A percentile compares a stretch with the other conserved stretches of the same genome.
phyloP scores from a whole-genome alignment of 2,888 invertebrate genomes.

The Ferdinandea cuprea region DNA sequence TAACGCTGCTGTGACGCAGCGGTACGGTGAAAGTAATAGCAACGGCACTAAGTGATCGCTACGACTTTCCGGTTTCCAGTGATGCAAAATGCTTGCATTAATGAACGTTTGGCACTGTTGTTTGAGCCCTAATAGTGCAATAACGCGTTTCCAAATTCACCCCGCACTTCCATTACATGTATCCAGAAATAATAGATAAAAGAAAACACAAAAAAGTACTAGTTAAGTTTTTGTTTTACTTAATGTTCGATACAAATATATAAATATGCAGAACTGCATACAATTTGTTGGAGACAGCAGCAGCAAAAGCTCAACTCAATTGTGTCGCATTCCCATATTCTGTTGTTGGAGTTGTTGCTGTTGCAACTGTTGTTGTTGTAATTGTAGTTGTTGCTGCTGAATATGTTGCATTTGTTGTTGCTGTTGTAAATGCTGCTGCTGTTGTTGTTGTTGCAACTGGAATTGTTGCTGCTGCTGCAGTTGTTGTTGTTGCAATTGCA shows the following conservation, averaged over 20 bases:
- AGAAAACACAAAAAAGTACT: no score
- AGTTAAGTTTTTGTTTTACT: neutral
- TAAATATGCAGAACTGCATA: neutral
- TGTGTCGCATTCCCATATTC: constrained; percentile 80
- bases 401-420: constrained; percentile 67
- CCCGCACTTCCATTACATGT: neutral
- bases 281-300: constrained; percentile 6
- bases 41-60: no score
- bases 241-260: neutral
- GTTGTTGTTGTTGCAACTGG: constrained; percentile 76
- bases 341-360: constrained; percentile 77
- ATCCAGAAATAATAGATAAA: no score
- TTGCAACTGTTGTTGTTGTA: constrained; percentile 76
- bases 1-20: no score
- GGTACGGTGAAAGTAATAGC: no score
- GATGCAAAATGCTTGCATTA: no score
- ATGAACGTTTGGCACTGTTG: no score
- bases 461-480: constrained; percentile 74
- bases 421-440: constrained; percentile 75
- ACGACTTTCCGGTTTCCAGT: no score
- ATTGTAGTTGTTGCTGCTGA: constrained; percentile 76
- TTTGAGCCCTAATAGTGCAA: no score
- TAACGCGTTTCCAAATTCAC: no score
- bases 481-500: constrained; percentile 76
- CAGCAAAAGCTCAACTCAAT: constrained; percentile 31